Conservation (phyloP, 1,140 invertebrate genomes). For the Brachionus sp. region DNA sequence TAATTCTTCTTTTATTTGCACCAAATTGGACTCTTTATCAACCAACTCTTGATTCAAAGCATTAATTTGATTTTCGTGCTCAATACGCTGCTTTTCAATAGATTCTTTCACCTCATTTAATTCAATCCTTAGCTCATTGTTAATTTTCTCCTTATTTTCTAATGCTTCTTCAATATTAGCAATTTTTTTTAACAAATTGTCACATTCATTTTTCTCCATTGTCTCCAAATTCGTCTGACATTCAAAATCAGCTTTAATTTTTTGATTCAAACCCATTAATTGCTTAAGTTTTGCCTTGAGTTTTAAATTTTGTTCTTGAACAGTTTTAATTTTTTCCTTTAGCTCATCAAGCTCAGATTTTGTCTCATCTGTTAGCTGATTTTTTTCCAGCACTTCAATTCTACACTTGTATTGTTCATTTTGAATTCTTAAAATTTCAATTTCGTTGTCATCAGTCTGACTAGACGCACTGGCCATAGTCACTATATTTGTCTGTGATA, state of each 20-base stretch:
- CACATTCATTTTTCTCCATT: background rate
- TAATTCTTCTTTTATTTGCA: background rate
- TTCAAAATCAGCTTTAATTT: background rate
- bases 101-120: background rate
- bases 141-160: background rate
- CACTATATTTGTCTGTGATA: background rate
- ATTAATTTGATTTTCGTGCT: background rate
- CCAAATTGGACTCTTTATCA: background rate
- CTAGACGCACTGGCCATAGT: background rate
- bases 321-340: background rate
- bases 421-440: background rate
- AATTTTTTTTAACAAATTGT: background rate
- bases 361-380: background rate
- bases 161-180: background rate
- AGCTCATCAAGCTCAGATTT: background rate
- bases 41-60: background rate
- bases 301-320: slow-evolving; percentile 8
- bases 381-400: background rate
- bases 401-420: background rate
- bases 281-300: slow-evolving; percentile 10
- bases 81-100: background rate
- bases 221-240: background rate
- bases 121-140: background rate
- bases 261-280: background rate
- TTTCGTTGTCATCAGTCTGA: background rate